phyloP scores from a whole-genome alignment of 2,888 invertebrate species.

The Rambutsinella grinnellia region DNA sequence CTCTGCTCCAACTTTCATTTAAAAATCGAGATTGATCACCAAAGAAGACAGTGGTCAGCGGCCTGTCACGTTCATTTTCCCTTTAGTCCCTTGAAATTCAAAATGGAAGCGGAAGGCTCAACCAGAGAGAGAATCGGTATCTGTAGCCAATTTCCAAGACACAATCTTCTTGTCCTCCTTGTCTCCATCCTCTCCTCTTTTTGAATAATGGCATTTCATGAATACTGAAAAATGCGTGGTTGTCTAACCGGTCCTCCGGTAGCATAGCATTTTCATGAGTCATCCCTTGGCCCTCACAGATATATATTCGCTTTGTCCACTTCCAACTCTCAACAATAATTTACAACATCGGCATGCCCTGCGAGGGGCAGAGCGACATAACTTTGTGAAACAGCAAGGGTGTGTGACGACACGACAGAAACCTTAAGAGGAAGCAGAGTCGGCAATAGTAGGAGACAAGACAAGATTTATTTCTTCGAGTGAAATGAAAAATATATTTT shows the following conservation, averaged over 20 bases:
- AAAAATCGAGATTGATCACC: conserved; percentile 51
- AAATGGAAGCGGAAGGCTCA: too few relatives aligned
- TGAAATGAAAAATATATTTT: too few relatives aligned
- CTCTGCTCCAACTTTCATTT: too few relatives aligned
- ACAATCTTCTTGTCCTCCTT: background rate
- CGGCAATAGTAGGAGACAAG: conserved; percentile 1
- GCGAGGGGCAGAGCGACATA: conserved; percentile 32
- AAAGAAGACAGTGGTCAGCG: conserved; percentile 32
- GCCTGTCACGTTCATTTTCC: conserved; percentile 26
- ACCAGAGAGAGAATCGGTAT: too few relatives aligned
- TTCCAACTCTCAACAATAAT: conserved; percentile 7
- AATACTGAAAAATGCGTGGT: background rate
- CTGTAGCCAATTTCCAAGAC: background rate
- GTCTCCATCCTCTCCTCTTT: background rate
- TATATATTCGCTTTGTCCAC: background rate
- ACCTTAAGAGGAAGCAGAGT: conserved; percentile 14
- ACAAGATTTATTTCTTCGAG: background rate
- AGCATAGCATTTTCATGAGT: conserved; percentile 36
- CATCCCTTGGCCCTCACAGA: conserved; percentile 13
- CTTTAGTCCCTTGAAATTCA: too few relatives aligned
- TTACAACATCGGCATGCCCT: conserved; percentile 49
- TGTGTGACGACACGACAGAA: too few relatives aligned
- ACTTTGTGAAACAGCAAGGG: conserved; percentile 12
- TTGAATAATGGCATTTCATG: conserved; percentile 2
- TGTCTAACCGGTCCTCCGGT: background rate